phyloP scores from a whole-genome alignment of 1,140 invertebrate species.

The Drosophila bifasciata region DNA sequence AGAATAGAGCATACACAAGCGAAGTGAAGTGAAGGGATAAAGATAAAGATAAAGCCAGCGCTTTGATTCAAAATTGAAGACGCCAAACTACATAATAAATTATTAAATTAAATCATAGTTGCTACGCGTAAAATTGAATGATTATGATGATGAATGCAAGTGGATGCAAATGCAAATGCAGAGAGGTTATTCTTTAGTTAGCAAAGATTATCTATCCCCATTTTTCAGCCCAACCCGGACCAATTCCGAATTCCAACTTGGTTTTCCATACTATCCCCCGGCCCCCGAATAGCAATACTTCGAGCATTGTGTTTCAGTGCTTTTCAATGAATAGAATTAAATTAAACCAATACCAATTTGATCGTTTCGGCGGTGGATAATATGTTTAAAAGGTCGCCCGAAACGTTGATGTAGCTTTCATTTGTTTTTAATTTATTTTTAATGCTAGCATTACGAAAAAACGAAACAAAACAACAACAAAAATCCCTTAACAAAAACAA shows the following conservation, averaged over 20 bases:
- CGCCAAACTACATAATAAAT: conserved; percentile 47
- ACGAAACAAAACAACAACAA: conserved; percentile 34
- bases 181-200: conserved; percentile 67
- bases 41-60: conserved; percentile 29
- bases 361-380: conserved; percentile 49
- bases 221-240: neutral
- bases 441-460: conserved; percentile 52
- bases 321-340: conserved; percentile 40
- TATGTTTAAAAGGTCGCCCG: conserved; percentile 37
- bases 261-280: conserved; percentile 20
- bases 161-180: conserved; percentile 19
- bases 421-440: conserved; percentile 73
- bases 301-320: conserved; percentile 21
- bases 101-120: conserved; percentile 54
- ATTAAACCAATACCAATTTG: conserved; percentile 9
- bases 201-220: conserved; percentile 55
- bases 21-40: conserved; percentile 9
- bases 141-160: neutral
- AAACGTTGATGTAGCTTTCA: conserved; percentile 63
- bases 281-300: conserved; percentile 26
- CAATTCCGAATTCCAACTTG: conserved; percentile 8
- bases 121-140: conserved; percentile 7
- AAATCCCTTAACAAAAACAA: conserved; percentile 27
- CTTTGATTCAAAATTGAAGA: conserved; percentile 77
- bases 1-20: conserved; percentile 1